Conservation (phyloP, 92 coral and sea anemone genomes). For the Metridium senile region DNA sequence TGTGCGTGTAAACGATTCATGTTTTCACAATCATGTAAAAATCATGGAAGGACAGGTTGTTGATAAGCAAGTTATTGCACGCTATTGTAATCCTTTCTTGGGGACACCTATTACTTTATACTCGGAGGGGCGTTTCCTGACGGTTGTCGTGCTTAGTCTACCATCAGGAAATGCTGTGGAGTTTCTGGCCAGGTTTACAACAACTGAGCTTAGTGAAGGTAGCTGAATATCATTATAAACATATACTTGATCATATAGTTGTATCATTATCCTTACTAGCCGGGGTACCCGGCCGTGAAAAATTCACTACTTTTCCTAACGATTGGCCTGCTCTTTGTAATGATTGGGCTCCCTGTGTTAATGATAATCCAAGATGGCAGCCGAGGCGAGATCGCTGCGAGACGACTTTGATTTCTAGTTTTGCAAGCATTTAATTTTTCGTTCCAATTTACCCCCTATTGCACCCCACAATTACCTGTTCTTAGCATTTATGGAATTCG, state of each 20-base stretch:
- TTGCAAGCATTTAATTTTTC: too few species aligned
- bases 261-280: not conserved
- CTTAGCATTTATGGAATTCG: too few species aligned
- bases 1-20: conserved; percentile 37
- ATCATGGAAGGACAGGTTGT: conserved; percentile 25
- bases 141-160: conserved; percentile 4
- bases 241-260: not conserved
- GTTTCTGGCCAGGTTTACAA: conserved; percentile 25
- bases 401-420: too few species aligned
- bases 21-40: conserved; percentile 16
- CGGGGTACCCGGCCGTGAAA: too few species aligned
- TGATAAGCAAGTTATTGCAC: conserved; percentile 19
- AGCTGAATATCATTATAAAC: not conserved
- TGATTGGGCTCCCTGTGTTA: too few species aligned
- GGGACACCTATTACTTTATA: conserved; percentile 12
- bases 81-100: conserved; percentile 29
- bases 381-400: too few species aligned
- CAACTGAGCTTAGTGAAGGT: conserved; percentile 35
- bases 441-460: too few species aligned
- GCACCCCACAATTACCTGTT: too few species aligned
- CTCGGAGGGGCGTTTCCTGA: conserved; percentile 37
- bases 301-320: too few species aligned
- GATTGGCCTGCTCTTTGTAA: too few species aligned
- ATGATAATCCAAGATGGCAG: too few species aligned
- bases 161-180: conserved; percentile 5